Evolutionary conservation across 2,888 invertebrate genomes (phyloP), one percentile per base, ranked within the genome.

Genomic region (Chymomyza amoena): DNA sequence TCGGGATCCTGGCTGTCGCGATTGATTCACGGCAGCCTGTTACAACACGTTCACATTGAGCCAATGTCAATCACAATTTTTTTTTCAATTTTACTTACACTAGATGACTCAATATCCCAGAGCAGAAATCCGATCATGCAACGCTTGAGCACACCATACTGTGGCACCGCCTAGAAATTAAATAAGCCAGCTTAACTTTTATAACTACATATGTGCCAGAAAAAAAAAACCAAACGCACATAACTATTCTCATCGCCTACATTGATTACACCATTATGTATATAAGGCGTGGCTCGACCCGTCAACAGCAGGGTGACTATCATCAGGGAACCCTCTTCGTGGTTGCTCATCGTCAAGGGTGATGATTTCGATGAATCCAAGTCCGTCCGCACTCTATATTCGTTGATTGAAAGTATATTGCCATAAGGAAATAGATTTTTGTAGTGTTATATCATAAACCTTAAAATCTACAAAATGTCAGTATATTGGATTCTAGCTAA

Each of bases 261-360:
- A 82, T 95, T 95, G 67, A 96, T 91, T 3, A 96, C 94, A 6
- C 96, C 96, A 84, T 97, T 97, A 87, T 96, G 96, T 13, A 96
- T 93, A 62, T 92, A 90, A 0, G 96, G 96, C 3, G 96, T 96
- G 10, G 96, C 96, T 74, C 95, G 92, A 0, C 97, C 97, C 4
- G 95, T 95, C 64, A 96, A 91, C 13, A 96, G 90, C 39, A 97
- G 91, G 4, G 95, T 95, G 0, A 95, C 94, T 72, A 96, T 93
- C 85, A 95, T 95, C 66, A 95, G 91, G 0, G 95, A 95, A 0
- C 95, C 95, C 83, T 96, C 96, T 73, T 95, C 95, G 60, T 94
- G 93, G 13, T 94, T 92, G 61, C 92, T 92, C 70, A 92, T 92
- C 6, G 91, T 89, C 57, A 91, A 64, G 0, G 89, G 88, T 1